A percentile compares a stretch with the other conserved stretches of the same genome.
phyloP scores from a whole-genome alignment of 2,113 vertebrate genomes.

The Limnothrissa miodon region DNA sequence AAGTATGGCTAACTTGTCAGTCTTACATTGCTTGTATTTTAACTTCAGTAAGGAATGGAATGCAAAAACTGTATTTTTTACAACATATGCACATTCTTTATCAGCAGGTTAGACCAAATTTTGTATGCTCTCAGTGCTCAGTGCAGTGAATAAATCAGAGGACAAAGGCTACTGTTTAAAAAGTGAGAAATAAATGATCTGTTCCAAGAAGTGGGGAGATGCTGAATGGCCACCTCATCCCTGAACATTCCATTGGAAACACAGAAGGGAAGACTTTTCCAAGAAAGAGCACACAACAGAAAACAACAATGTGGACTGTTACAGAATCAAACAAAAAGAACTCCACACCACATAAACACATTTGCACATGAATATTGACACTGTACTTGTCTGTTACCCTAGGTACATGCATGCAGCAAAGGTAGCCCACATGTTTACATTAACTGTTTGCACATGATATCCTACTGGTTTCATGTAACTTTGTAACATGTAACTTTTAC shows the following conservation, averaged over 20 bases:
- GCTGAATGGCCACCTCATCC: no score
- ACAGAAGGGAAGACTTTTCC: neutral
- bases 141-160: neutral
- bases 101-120: no score
- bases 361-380: no score
- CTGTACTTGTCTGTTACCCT: no score
- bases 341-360: no score
- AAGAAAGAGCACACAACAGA: neutral
- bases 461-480: no score
- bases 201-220: no score
- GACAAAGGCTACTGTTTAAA: neutral
- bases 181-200: neutral
- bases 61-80: neutral
- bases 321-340: neutral
- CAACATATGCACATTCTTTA: no score
- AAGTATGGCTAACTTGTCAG: neutral
- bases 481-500: no score
- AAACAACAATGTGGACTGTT: neutral
- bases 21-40: neutral
- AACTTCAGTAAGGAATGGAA: neutral
- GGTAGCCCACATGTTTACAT: no score
- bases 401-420: no score
- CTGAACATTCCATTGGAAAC: neutral
- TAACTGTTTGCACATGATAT: no score
- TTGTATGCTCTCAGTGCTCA: neutral